Conservation (phyloP, 23 tunicate species). For the Oikopleura vanhoeffeni region DNA sequence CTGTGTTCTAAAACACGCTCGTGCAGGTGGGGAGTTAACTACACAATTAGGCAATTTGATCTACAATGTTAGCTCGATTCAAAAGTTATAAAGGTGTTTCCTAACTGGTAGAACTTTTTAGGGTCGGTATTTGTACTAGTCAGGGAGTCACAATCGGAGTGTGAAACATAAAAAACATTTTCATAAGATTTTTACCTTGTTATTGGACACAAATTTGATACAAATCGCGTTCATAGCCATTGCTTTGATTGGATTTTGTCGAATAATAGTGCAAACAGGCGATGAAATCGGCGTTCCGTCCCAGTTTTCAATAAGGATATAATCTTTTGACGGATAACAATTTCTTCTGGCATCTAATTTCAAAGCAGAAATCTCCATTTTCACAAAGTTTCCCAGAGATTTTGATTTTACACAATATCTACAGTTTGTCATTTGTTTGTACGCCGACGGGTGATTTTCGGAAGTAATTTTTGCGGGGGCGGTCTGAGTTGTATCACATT, state of each 20-base stretch:
- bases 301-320: not conserved
- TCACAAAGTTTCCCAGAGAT: not conserved
- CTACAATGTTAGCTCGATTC: no score
- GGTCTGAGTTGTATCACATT: not conserved
- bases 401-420: not conserved
- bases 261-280: not conserved
- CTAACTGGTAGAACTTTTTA: no score
- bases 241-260: slow-evolving; percentile 7
- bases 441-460: not conserved
- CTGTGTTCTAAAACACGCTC: no score
- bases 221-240: not conserved
- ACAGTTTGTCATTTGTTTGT: not conserved
- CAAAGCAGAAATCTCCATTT: not conserved
- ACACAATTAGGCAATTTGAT: no score
- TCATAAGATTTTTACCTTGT: not conserved
- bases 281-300: not conserved
- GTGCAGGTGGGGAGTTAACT: no score
- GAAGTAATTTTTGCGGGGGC: not conserved
- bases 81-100: no score
- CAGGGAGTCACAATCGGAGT: no score
- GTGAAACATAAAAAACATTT: not conserved
- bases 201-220: not conserved
- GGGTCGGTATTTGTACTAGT: no score
- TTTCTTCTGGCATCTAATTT: not conserved
- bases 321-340: not conserved